Evolutionary conservation across 2,888 invertebrate genomes (phyloP), one percentile per base, ranked within the genome.

Genomic region (Drosophila engyochracea): DNA sequence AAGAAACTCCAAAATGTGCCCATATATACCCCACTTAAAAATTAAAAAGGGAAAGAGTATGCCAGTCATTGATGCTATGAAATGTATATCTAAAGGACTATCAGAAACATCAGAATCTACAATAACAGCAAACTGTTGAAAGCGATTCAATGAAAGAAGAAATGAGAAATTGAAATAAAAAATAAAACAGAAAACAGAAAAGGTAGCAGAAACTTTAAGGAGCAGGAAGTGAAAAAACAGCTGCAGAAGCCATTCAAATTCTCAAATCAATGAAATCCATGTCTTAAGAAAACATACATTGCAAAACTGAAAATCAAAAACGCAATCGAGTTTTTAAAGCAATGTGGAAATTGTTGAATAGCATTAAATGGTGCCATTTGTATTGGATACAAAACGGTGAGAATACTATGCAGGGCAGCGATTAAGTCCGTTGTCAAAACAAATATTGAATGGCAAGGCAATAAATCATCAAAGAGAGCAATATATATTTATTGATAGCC

Each of bases 401-500:
- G 7, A 9, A 66, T 37, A 35, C 47, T 47, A n/a, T 35, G 22
- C 28, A 14, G 35, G 59, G 25, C 52, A 19, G 53, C n/a, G 47
- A 51, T 44, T 52, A 25, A 14, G 37, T 58, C 22, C 49, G 30
- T 58, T 22, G 39, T 35, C 28, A 54, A 49, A 58, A 54, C 49
- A 44, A 59, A 59, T 39, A 53, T 68, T 61, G 52, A 62, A 70
- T 76, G 60, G 64, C 67, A 74, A 61, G 64, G 78, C 82, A 79
- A 86, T 82, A 86, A 86, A 85, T 79, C 84, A 86, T 81, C 76
- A 83, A 74, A 79, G 84, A 71, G 59, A 76, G 66, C 83, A 74
- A 76, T 66, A 64, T 68, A 64, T 67, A 71, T 71, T 62, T 74
- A 74, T 82, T 79, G 84, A 83, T 82, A 66, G 67, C 84, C 73